Base-by-base conservation (phyloP, 2,888 invertebrate genomes). In the Harmothoe impar region DNA sequence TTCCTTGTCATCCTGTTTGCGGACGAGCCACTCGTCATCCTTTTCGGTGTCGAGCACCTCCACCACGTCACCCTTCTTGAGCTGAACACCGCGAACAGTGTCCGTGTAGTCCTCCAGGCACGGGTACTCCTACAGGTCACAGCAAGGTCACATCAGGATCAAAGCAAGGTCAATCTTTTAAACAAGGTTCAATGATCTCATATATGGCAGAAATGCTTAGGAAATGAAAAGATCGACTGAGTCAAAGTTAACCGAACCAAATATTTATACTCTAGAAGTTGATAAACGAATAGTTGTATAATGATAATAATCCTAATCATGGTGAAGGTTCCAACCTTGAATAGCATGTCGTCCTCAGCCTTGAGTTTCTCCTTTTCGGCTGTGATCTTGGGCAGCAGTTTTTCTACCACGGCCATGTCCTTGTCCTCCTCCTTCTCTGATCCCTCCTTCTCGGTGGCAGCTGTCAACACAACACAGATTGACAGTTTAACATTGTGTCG, bases 41-140 rank as follows among this genome's bases (percentile, higher is more conserved):
- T 93, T 93, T 84, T 93, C 93, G 3, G 92, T 93, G 92, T 95
- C 94, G 25, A 95, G 89, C 7, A 95, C 93, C 91, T 95, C 94
- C 23, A 95, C 94, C 43, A 94, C 68, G 43, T 95, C 94, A 62
- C 94, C 94, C 91, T 92, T 91, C 81, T 89, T 91, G 78, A 94
- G 89, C 17, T 52, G 51, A 15, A 93, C 91, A 7, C 91, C 91
- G 52, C 91, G 91, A 86, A 91, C 92, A 29, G 89, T 90, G 90
- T 93, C 92, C 0, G 72, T 85, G 89, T 92, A 92, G 89, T 92
- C 92, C 0, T 91, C 92, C 52, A 92, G 90, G 78, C 93, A 77
- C 0, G 92, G 85, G 89, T 91, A 93, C 31, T 92, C 92, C 77
- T 43, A 35, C 33, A 81, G 25, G 77, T 77, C 77, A 89, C 43